Evolutionary conservation across 2,113 vertebrate genomes (phyloP).

Genomic region (Macquaria ambigua): DNA sequence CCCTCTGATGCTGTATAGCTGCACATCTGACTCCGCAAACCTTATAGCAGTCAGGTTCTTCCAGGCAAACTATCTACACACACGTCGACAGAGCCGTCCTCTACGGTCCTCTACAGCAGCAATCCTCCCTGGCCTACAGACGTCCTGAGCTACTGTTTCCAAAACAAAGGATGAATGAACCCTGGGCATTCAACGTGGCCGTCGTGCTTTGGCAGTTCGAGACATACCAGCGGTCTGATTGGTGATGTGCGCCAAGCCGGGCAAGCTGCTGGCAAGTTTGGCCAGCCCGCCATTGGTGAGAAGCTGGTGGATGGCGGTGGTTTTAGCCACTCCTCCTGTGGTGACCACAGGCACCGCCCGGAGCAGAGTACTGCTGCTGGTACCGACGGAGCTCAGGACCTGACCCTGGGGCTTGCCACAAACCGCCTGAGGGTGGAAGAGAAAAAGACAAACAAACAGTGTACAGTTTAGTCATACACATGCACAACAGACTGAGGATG

Average conservation of each 20-base stretch:
- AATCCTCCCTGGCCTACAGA: conserved; percentile 44
- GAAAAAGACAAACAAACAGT: not conserved
- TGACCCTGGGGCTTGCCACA: conserved; percentile 87
- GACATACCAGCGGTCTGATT: conserved; percentile 92
- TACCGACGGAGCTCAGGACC: conserved; percentile 85
- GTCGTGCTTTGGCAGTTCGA: conserved; percentile 77
- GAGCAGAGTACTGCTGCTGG: conserved; percentile 87
- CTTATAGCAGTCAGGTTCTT: conserved; percentile 24
- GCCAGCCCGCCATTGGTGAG: conserved; percentile 94
- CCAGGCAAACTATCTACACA: conserved; percentile 41
- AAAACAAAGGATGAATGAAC: conserved; percentile 65
- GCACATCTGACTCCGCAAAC: conserved; percentile 32
- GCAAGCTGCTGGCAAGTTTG: conserved; percentile 93
- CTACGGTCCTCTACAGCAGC: conserved; percentile 23
- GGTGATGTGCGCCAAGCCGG: conserved; percentile 94
- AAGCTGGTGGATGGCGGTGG: conserved; percentile 95
- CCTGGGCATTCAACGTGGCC: conserved; percentile 78
- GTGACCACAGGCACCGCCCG: conserved; percentile 92
- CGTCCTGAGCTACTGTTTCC: conserved; percentile 61
- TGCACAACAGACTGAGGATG: not conserved
- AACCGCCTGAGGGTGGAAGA: conserved; percentile 76
- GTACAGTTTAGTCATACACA: not conserved
- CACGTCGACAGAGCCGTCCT: conserved; percentile 44
- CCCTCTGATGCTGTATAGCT: conserved; percentile 25
- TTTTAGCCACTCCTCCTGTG: conserved; percentile 87